Conservation (phyloP, 2,888 invertebrate genomes). For the Dolomedes plantarius region DNA sequence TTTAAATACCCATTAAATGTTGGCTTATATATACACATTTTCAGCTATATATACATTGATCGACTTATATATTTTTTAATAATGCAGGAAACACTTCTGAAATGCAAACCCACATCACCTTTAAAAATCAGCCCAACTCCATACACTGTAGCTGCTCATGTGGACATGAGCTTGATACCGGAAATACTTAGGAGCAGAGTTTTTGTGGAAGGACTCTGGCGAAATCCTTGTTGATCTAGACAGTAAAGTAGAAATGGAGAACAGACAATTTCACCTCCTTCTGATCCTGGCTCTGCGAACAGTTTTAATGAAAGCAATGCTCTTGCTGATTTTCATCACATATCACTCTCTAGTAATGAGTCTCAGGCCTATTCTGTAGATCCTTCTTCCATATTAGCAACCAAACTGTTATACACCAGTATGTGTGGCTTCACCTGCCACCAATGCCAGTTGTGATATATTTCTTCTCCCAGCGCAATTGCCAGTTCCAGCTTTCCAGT, state of each 20-base stretch:
- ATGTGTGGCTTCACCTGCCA: conserved; percentile 34
- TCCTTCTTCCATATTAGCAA: not conserved
- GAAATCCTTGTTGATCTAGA: conserved; percentile 64
- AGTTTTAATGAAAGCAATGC: not conserved
- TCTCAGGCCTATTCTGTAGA: not conserved
- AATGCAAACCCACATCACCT: conserved; percentile 82
- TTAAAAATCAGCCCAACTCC: conserved; percentile 78
- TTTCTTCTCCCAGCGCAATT: not conserved
- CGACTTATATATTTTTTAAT: no score
- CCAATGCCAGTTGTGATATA: not conserved
- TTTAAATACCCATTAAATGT: no score
- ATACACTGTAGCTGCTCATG: conserved; percentile 53
- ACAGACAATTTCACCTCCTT: not conserved
- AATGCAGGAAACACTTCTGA: conserved; percentile 36
- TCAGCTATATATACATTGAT: no score
- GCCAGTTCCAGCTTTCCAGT: not conserved
- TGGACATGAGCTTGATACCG: conserved; percentile 67
- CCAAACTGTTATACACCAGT: conserved; percentile 28
- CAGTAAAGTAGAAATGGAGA: not conserved
- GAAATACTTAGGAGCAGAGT: conserved; percentile 52
- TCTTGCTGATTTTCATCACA: not conserved
- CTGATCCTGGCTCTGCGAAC: not conserved
- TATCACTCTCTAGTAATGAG: conserved; percentile 4
- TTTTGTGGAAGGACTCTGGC: conserved; percentile 8
- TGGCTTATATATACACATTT: no score